Conservation (phyloP, 2,888 invertebrate species). For the Apamea monoglypha region DNA sequence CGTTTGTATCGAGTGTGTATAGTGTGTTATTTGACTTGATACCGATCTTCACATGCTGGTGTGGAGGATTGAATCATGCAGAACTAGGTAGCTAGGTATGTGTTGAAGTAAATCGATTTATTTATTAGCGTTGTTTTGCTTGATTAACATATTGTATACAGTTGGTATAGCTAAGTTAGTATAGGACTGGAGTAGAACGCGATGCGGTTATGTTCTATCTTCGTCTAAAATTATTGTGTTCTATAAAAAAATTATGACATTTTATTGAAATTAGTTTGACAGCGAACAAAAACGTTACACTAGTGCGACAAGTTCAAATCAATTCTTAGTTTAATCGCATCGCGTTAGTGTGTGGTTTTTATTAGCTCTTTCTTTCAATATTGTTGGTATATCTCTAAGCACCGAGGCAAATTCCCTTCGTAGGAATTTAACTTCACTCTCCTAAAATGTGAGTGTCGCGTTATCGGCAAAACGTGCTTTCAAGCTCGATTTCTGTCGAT, state of each 20-base stretch:
- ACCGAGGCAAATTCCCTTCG: not conserved
- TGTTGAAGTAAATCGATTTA: slow-evolving; percentile 14
- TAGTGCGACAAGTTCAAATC: not conserved
- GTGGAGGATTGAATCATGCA: slow-evolving; percentile 46
- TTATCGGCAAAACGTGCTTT: slow-evolving; percentile 26
- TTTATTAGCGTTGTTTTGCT: slow-evolving; percentile 21
- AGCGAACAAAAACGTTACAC: not conserved
- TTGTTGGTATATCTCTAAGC: not conserved
- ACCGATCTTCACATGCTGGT: slow-evolving; percentile 47
- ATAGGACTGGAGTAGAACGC: not conserved
- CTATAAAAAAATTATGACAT: not conserved
- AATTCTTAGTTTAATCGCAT: not conserved
- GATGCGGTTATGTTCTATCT: not conserved
- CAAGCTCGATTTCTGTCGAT: slow-evolving; percentile 21
- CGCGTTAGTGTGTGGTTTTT: not conserved
- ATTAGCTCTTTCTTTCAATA: not conserved
- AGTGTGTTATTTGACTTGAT: slow-evolving; percentile 51
- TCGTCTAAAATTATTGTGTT: not conserved
- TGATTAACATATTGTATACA: not conserved
- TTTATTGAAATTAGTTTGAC: not conserved
- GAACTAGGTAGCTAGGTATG: slow-evolving; percentile 10
- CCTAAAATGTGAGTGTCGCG: slow-evolving; percentile 2
- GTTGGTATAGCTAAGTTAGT: not conserved
- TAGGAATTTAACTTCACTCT: not conserved
- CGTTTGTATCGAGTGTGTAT: slow-evolving; percentile 29